A percentile compares a stretch with the other conserved stretches of the same genome.
Conservation (phyloP, 2,888 invertebrate genomes). For the Micoletzkya japonica region DNA sequence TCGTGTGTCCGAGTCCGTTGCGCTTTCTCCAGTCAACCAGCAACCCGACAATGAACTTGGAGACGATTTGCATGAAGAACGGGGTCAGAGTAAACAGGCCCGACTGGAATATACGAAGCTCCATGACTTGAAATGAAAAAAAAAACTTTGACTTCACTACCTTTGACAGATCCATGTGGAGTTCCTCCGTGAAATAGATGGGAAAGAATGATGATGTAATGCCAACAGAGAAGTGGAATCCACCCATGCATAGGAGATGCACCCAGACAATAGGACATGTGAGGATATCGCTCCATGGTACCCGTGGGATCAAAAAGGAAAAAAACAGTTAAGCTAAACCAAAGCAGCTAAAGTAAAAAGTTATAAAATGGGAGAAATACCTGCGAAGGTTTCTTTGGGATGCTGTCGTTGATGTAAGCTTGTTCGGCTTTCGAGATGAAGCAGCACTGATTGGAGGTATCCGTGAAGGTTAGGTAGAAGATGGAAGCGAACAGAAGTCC, state of each 20-base stretch:
- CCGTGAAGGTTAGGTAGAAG: not conserved
- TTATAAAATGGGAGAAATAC: not conserved
- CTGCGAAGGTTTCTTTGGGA: constrained; percentile 4
- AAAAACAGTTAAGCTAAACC: not conserved
- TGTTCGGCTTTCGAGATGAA: not conserved
- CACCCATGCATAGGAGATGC: constrained; percentile 24
- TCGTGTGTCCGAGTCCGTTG: not conserved
- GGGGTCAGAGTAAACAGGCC: constrained; percentile 18
- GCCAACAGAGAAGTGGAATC: constrained; percentile 14
- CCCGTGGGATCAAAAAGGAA: not conserved
- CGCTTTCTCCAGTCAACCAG: constrained; percentile 8
- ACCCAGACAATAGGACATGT: not conserved
- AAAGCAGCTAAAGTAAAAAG: not conserved
- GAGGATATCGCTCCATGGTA: constrained; percentile 10
- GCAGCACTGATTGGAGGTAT: not conserved
- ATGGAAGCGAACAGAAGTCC: constrained; percentile 7
- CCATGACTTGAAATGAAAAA: not conserved
- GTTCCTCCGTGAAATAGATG: constrained; percentile 8
- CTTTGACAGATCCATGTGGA: not conserved
- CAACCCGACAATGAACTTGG: constrained; percentile 10
- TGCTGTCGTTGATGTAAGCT: not conserved
- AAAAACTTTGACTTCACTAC: not conserved
- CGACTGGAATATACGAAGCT: not conserved
- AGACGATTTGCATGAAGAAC: constrained; percentile 5
- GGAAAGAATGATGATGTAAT: constrained; percentile 13